phyloP scores from a whole-genome alignment of 2,113 vertebrate species.

The Melierax canorus region DNA sequence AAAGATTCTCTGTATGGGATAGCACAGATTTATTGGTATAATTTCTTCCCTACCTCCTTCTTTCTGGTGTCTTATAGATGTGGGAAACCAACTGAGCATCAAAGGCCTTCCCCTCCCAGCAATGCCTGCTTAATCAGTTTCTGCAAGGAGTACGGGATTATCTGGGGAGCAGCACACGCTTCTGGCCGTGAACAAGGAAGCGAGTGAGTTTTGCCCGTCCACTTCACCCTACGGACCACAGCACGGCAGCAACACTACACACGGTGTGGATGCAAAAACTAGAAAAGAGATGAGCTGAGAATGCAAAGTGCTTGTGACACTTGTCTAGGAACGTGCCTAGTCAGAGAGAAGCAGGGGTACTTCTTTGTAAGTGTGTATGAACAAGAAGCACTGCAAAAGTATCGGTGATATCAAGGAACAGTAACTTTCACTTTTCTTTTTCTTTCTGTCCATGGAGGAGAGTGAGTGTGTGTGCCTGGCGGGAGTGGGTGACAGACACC shows the following conservation, averaged over 20 bases:
- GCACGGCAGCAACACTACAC: not conserved
- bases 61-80: not conserved
- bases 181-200: not conserved
- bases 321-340: not conserved
- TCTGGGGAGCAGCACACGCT: not conserved
- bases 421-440: not conserved
- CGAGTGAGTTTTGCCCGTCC: rapidly evolving
- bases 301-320: too few species aligned
- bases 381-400: not conserved
- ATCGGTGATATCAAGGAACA: not conserved
- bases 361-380: not conserved
- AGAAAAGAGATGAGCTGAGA: not conserved
- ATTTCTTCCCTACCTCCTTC: not conserved
- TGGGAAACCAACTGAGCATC: not conserved
- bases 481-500: not conserved
- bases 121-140: not conserved
- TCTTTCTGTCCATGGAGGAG: not conserved
- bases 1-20: not conserved
- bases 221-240: not conserved
- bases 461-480: not conserved
- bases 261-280: rapidly evolving
- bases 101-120: not conserved
- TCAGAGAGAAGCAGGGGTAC: not conserved
- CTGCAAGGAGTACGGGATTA: not conserved
- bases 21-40: not conserved